Evolutionary conservation across 2,113 vertebrate species (phyloP).

Genomic region (human): GRCh38 chr9:92413501-92414000

Average conservation of each 20-base stretch:
- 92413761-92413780: not conserved
- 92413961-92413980: not conserved
- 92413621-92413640: not conserved
- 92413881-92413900: not conserved
- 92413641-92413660: not conserved
- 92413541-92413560: not conserved
- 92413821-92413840: not conserved
- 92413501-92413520: not conserved
- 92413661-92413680: not conserved
- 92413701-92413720: not conserved
- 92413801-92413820: not conserved
- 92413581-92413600: not conserved
- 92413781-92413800: not conserved
- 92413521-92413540: not conserved
- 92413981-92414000: not conserved
- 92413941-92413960: not conserved
- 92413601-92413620: not conserved
- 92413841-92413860: constrained; percentile 25
- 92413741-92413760: not conserved
- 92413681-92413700: not conserved
- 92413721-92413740: not conserved
- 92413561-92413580: constrained; percentile 25
- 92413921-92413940: constrained; percentile 36
- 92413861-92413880: not conserved
- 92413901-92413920: not conserved